These are phyloP conservation scores for Erynnis tages DNA, from an alignment of 2,888 invertebrate genomes.

Conservation along the genomic window DNA sequence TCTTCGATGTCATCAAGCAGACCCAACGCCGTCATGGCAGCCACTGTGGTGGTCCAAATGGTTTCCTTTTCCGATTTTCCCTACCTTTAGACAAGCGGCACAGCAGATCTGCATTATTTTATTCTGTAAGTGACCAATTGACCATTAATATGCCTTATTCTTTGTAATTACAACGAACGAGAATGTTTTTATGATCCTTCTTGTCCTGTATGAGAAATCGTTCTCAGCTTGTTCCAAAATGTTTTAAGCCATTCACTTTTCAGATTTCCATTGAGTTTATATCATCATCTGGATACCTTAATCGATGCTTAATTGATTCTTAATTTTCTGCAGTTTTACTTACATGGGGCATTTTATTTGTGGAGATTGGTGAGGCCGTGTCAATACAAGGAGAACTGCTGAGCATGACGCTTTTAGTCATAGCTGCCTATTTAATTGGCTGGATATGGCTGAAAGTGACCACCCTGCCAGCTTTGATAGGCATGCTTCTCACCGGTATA, in stretches of 20 bases:
- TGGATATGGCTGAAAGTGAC: conserved; percentile 85
- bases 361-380: conserved; percentile 83
- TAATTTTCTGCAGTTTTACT: conserved; percentile 75
- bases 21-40: conserved; percentile 83
- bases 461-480: conserved; percentile 87
- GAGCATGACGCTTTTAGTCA: conserved; percentile 83
- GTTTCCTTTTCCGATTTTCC: conserved; percentile 87
- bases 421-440: conserved; percentile 87
- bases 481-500: conserved; percentile 88
- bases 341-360: conserved; percentile 85
- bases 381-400: conserved; percentile 85
- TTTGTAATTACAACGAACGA: no score
- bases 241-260: no score
- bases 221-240: no score
- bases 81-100: conserved; percentile 82
- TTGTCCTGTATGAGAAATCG: no score
- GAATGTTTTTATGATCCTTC: no score
- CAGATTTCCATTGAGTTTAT: no score
- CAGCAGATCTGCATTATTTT: conserved; percentile 63
- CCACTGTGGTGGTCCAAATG: conserved; percentile 84
- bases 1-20: conserved; percentile 84
- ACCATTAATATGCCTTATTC: no score
- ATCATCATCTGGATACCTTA: no score
- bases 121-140: conserved; percentile 61
- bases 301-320: not conserved